Evolutionary conservation across 2,888 invertebrate genomes (phyloP), one percentile per base, ranked within the genome.

Genomic region (Spodoptera exigua): DNA sequence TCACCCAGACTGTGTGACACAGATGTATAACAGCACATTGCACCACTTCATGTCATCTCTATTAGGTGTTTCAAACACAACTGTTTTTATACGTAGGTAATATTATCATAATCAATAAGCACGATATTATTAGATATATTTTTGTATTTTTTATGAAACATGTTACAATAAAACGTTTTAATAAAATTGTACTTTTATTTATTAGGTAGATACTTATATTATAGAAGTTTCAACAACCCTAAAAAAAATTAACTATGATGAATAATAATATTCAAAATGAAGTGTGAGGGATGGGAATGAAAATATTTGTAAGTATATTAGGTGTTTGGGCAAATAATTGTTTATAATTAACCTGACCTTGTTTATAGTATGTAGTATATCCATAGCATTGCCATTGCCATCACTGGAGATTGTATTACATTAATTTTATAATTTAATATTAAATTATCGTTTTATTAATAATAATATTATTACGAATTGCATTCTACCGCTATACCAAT

Each of bases 1-100:
- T 82, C 87, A 13, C 71, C 74, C 12, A 73, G 76, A 4, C 75
- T 80, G n/a, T 83, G 82, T 58, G 84, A 88, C 14, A 91, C 89
- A 70, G 90, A 89, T 41, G 92, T 88, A 10, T 90, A 80, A 77
- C 35, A 17, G 54, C 39, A 48, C 54, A 66, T 66, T 64, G 68
- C 70, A 68, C 56, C 62, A 64, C 18, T 21, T 40, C 34, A 41
- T 54, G 61, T 39, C 54, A 74, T 53, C 36, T 18, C 37, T 45
- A 12, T 10, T 56, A 45, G 35, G 55, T 43, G 12, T 54, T 13
- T 7, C 13, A 48, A 72, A 61, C 13, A 13, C 40, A 36, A 41
- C 11, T 36, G 2, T 39, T 39, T 41, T 37, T 10, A 27, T 40
- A 53, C 43, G 58, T 40, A n/a, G n/a, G n/a, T n/a, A n/a, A n/a